Base-by-base conservation (phyloP, 92 coral and sea anemone species). In the Palythoa grandiflora region DNA sequence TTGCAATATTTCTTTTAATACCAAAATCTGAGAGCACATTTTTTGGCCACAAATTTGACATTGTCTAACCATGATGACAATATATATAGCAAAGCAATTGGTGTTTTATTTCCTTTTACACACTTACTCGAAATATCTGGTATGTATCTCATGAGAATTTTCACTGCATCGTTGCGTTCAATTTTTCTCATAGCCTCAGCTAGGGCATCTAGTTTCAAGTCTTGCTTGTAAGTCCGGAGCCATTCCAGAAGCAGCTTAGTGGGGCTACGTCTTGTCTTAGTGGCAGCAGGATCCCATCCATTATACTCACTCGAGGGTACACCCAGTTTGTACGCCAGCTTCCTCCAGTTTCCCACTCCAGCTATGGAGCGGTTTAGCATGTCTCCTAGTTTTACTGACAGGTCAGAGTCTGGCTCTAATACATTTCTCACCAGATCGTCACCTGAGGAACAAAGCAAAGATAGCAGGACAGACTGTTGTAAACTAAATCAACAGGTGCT, bases 121-220 rank as follows among this genome's bases (percentile, higher is more conserved):
- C 78, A 78, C 83, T 78, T 78, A 78, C 83, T 35, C 14, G 68
- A 78, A 35, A 78, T 55, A 17, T 59, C 61, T 38, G 83, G 83
- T 35, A 53, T 53, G 83, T 10, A 78, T 7, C n/a, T 78, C 40
- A 57, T 57, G 2, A 78, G 83, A 54, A 78, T 78, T 35, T 35
- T 40, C 36, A 78, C 83, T 13, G 83, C 83, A 78, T 78, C 83
- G 21, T 78, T 78, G 11, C 83, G 83, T 15, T 59, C 50, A 78
- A 78, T 78, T 5, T 78, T 54, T 6, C 61, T 17, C 21, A 78
- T 15, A 55, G 83, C 83, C 15, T 78, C 20, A 28, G 83, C 68
- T 15, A 78, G 83, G 37, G 38, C 70, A 55, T 78, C 71, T 14
- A 78, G 83, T 54, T 13, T 21, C 83, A 78, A 37, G 20, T 78